Evolutionary conservation across 1,140 invertebrate genomes (phyloP), one percentile per base, ranked within the genome.

Genomic region (Globodera ellingtonae): DNA sequence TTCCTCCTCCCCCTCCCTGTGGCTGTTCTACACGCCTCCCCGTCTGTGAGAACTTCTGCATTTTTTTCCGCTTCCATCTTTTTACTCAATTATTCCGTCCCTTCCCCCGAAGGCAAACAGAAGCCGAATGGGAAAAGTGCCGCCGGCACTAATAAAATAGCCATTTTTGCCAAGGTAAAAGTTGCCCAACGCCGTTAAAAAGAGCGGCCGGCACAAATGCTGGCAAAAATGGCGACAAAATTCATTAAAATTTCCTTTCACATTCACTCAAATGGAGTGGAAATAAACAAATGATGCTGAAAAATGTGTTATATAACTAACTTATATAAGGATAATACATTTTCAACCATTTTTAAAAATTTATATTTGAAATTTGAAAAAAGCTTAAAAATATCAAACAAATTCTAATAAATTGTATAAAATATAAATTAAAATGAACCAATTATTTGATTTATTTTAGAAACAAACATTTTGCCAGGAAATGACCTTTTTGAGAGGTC

Each of bases 1-100:
- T 35, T 35, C 35, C 35, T 35, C 35, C 35, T 35, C 35, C 35
- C 35, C 35, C 35, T 35, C 35, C 35, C 35, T 0, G 35, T 35
- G 35, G 35, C 35, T 35, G 35, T 35, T 35, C 35, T 35, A 35
- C 35, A 35, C 35, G 35, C 35, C 35, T 35, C 35, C 35, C 35
- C 35, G 35, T 35, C 35, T 52, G 50, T 52, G 50, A 52, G 50
- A 52, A 52, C 50, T 52, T 52, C 50, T 5, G 50, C 50, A 52
- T 52, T 52, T 13, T 52, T 13, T 52, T 52, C 50, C 50, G 50
- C 10, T 52, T 52, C 50, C 50, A 13, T 50, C 50, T 52, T 52
- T 50, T 67, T 67, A 44, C 66, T 67, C 66, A 67, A 67, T 67
- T 67, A 67, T 67, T 67, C 66, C 8, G 66, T 44, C n/a, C 66